A percentile compares a stretch with the other conserved stretches of the same genome.
phyloP scores from a whole-genome alignment of 2,888 invertebrate species.

The Sycophila texana region DNA sequence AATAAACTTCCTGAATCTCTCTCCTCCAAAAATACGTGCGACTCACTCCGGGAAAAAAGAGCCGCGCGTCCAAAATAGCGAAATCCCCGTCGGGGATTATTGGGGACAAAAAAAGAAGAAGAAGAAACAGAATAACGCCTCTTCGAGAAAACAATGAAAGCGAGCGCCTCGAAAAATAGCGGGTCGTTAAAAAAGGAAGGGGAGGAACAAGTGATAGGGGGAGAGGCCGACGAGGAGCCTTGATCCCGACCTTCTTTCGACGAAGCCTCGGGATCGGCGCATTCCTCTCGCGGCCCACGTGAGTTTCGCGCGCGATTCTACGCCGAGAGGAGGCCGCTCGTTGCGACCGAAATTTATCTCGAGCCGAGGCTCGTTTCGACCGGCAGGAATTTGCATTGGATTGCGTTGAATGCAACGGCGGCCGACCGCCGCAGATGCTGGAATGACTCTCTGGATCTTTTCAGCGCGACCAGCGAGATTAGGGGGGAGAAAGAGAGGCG shows the following conservation, averaged over 20 bases:
- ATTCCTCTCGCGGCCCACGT: slow-evolving; percentile 56
- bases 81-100: neutral
- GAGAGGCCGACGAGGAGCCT: slow-evolving; percentile 53
- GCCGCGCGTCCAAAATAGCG: neutral
- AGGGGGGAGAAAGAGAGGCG: no score
- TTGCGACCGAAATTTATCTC: slow-evolving; percentile 8
- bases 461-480: no score
- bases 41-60: neutral
- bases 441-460: no score
- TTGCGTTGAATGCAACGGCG: no score
- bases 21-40: neutral
- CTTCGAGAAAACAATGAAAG: neutral
- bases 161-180: slow-evolving; percentile 1
- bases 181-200: neutral
- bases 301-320: neutral
- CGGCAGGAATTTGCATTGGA: no score
- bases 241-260: slow-evolving; percentile 63
- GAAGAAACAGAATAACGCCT: neutral
- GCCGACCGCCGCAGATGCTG: no score
- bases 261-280: slow-evolving; percentile 23
- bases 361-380: neutral
- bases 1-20: neutral
- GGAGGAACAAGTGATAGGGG: slow-evolving; percentile 4
- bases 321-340: neutral
- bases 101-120: neutral